Evolutionary conservation across 2,113 vertebrate genomes (phyloP), one percentile per base, ranked within the genome.

Genomic region (Grallaria varia): DNA sequence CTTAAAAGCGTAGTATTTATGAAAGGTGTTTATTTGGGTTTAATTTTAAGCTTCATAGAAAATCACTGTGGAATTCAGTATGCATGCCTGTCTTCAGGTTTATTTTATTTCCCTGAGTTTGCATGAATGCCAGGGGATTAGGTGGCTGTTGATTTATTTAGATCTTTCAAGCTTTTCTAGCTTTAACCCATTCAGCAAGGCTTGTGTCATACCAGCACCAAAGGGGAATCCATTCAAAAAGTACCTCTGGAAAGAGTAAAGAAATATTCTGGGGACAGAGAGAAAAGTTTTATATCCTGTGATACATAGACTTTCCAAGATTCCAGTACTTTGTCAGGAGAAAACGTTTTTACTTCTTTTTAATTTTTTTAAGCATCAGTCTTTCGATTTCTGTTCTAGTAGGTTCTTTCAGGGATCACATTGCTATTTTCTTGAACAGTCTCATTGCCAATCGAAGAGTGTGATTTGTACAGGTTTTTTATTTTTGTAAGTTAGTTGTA

Each of bases 401-500:
- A 56, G 68, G 3, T 93, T 75, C 40, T 94, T 96, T 96, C 95
- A 96, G 91, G 95, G 96, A 96, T 96, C 95, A 68, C 78, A 52
- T 93, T 58, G n/a, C 91, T 96, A 39, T 91, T 94, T 74, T 95
- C 94, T 93, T 83, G 74, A 93, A 75, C 88, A 66, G 91, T 95
- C 93, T 91, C 83, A 77, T 92, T 96, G 89, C 93, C 92, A 92
- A 45, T 88, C 64, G 79, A 96, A 89, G 71, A 91, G 55, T 76
- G 64, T 84, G 47, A 89, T 75, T 96, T 97, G 81, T 96, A 96
- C 89, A 93, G 89, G 92, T 66, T 80, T 83, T 96, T 96, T 94
- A 86, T 97, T 93, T 97, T 96, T 95, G 49, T 95, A 94, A 87
- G 94, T 96, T 93, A 94, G 78, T 93, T 94, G 50, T 39, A 87